Base-by-base conservation (phyloP, 2,888 invertebrate genomes). In the Apamea epomidion region DNA sequence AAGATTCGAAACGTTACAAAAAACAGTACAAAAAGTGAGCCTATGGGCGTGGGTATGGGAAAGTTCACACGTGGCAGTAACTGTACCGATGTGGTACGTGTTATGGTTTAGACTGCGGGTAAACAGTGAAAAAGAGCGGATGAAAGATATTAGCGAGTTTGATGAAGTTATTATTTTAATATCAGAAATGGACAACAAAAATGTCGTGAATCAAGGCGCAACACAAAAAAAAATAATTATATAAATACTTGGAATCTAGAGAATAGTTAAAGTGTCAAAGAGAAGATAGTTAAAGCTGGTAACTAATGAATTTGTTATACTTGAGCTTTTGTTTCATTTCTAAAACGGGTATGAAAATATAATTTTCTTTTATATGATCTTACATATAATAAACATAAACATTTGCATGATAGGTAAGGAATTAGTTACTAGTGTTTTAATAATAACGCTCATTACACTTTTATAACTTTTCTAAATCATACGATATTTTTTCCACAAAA, bases 31-130 rank as follows among this genome's bases (percentile, higher is more conserved):
- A 95, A 95, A 94, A 94, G 92, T 85, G 86, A 90, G 88, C 90
- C 89, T 91, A 90, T 88, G 90, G 93, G 93, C 97, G 97, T 97
- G 97, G 96, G 97, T 96, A 95, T 97, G 97, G 94, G 97, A 97
- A 97, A 92, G 94, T 97, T 97, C 97, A 96, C 97, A 97, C 96
- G 96, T 97, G 96, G 92, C 92, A 89, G 91, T 93, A 94, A 94
- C 94, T 93, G 94, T 94, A 93, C 92, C 91, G 91, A 93, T 92
- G 92, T 83, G 87, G 88, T 92, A 91, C 92, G 91, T 80, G 74
- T 87, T 89, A 89, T 88, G 85, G 88, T 87, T 89, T 85, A 86
- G 90, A 82, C 76, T 83, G 87, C 73, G 84, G 79, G 51, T 80
- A 82, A 72, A 76, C 83, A 70, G 62, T 48, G n/a, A 65, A 90